Conservation (phyloP, 2,113 vertebrate genomes). For the Pardalotus punctatus region DNA sequence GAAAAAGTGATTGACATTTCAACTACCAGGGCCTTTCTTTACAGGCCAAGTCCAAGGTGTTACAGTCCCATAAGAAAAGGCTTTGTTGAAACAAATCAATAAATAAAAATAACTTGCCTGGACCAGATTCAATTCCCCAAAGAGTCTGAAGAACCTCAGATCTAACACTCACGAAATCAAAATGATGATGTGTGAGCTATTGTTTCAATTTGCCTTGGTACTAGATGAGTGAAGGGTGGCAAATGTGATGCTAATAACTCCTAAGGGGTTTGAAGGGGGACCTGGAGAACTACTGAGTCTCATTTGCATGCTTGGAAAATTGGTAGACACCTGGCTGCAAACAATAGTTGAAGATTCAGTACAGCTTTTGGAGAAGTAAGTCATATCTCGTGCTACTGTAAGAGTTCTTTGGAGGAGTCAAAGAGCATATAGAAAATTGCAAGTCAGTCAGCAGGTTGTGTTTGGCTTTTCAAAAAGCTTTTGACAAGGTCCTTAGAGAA, state of each 20-base stretch:
- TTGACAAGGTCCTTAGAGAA: background rate
- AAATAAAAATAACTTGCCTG: background rate
- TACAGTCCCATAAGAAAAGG: background rate
- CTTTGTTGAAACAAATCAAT: background rate
- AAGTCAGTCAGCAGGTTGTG: background rate
- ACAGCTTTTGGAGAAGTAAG: background rate
- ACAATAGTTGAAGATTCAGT: background rate
- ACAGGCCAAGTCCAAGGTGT: background rate
- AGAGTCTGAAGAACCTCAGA: background rate
- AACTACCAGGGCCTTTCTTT: background rate
- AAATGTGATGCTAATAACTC: background rate
- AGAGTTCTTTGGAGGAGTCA: background rate
- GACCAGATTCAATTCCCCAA: background rate
- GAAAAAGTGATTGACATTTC: background rate
- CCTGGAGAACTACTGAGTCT: background rate
- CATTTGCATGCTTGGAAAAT: background rate
- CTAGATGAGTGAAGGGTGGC: background rate
- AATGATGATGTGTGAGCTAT: background rate
- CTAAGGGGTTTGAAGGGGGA: background rate
- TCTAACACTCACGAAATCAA: background rate
- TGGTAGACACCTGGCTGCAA: background rate
- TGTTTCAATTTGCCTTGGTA: background rate
- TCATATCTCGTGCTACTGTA: fast-evolving
- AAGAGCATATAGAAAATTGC: background rate
- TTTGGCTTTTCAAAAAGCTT: background rate